These are phyloP conservation scores for Tridacna crocea DNA, from an alignment of 2,888 invertebrate genomes.

Conservation along the genomic window DNA sequence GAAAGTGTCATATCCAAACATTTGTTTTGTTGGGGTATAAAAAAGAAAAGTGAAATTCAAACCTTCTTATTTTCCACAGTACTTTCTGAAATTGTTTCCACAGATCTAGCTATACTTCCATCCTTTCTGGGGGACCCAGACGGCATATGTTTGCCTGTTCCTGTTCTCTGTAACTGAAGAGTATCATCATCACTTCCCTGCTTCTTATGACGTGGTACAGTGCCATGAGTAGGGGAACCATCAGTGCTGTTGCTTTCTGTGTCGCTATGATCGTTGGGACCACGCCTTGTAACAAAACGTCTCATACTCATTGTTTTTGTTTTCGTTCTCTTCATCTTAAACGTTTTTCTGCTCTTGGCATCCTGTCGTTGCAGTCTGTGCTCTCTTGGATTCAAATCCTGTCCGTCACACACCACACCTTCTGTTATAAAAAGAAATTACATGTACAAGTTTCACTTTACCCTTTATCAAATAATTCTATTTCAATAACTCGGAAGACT, in stretches of 20 bases:
- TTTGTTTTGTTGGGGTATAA: too few relatives aligned
- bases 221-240: slow-evolving; percentile 61
- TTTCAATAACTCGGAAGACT: too few relatives aligned
- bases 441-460: not conserved
- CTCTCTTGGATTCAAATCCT: slow-evolving; percentile 72
- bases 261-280: slow-evolving; percentile 65
- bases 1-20: too few relatives aligned
- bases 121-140: slow-evolving; percentile 58
- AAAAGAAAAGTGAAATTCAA: not conserved
- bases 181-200: slow-evolving; percentile 45
- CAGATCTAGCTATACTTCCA: slow-evolving; percentile 68
- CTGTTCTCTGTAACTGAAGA: slow-evolving; percentile 50
- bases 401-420: slow-evolving; percentile 25
- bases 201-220: slow-evolving; percentile 27
- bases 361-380: slow-evolving; percentile 93
- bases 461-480: not conserved
- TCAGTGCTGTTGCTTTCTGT: slow-evolving; percentile 70
- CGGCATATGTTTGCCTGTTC: slow-evolving; percentile 46
- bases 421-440: slow-evolving; percentile 13
- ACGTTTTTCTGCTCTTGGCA: slow-evolving; percentile 97
- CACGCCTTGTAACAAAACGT: slow-evolving; percentile 65
- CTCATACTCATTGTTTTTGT: slow-evolving; percentile 76
- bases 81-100: slow-evolving; percentile 75
- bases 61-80: slow-evolving; percentile 65
- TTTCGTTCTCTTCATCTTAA: slow-evolving; percentile 86